A percentile compares a stretch with the other conserved stretches of the same genome.
phyloP scores from a whole-genome alignment of 2,888 invertebrate genomes.

The Mechanitis messenoides region DNA sequence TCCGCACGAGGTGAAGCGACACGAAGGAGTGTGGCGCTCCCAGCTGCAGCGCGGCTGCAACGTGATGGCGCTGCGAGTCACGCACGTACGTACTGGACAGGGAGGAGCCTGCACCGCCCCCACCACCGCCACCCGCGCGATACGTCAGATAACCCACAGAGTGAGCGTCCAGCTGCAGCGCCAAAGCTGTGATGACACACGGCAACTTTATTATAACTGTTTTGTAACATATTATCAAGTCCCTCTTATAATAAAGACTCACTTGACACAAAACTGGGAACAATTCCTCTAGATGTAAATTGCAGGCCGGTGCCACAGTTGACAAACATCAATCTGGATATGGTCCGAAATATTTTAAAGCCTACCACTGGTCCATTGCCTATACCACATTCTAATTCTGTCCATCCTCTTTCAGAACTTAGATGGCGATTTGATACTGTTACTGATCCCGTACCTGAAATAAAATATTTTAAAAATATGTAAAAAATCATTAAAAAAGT shows the following conservation, averaged over 20 bases:
- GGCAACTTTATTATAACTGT: not conserved
- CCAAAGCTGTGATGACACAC: slow-evolving; percentile 77
- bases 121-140: slow-evolving; percentile 81
- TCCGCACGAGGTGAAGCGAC: slow-evolving; percentile 85
- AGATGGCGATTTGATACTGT: slow-evolving; percentile 85
- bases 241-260: slow-evolving; percentile 41
- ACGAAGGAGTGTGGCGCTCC: slow-evolving; percentile 88
- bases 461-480: slow-evolving; percentile 11
- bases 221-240: not conserved
- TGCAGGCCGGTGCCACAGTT: slow-evolving; percentile 86
- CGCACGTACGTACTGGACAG: slow-evolving; percentile 89
- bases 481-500: not conserved
- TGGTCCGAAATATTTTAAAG: slow-evolving; percentile 85
- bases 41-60: slow-evolving; percentile 85
- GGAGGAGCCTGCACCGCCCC: slow-evolving; percentile 72
- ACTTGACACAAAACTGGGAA: slow-evolving; percentile 88
- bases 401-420: slow-evolving; percentile 90
- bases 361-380: slow-evolving; percentile 89
- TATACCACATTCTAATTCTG: slow-evolving; percentile 89
- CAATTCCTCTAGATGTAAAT: slow-evolving; percentile 84
- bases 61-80: slow-evolving; percentile 82
- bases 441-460: slow-evolving; percentile 83
- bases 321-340: slow-evolving; percentile 84
- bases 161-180: slow-evolving; percentile 90
- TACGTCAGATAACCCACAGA: slow-evolving; percentile 93